phyloP scores from a whole-genome alignment of 2,113 vertebrate species.

The Peromyscus polionotus region DNA sequence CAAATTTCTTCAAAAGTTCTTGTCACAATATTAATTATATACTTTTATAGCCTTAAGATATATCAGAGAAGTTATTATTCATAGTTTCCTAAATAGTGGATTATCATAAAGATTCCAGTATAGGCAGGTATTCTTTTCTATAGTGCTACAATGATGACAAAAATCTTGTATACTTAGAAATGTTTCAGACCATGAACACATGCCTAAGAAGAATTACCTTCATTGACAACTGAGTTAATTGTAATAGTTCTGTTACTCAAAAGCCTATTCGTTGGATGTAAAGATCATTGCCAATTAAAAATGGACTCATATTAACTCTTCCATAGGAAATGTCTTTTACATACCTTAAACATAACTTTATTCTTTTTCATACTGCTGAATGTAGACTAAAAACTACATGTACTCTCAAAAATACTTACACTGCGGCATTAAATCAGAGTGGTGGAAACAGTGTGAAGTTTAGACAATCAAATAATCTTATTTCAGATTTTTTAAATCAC shows the following conservation, averaged over 20 bases:
- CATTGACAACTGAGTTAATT: conserved; percentile 71
- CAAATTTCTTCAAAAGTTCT: conserved; percentile 49
- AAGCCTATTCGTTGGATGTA: conserved; percentile 66
- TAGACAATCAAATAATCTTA: background rate
- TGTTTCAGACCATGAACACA: conserved; percentile 64
- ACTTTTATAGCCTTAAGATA: background rate
- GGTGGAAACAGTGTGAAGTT: background rate
- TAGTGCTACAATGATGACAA: conserved; percentile 44
- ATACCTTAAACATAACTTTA: conserved; percentile 2
- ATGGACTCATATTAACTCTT: conserved; percentile 48
- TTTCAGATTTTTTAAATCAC: conserved; percentile 45
- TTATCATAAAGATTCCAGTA: conserved; percentile 35
- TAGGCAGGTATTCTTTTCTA: background rate
- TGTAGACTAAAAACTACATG: background rate
- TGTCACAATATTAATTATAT: conserved; percentile 52
- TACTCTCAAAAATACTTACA: background rate
- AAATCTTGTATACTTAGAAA: conserved; percentile 64
- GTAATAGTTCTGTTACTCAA: conserved; percentile 59
- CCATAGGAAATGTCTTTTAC: conserved; percentile 30
- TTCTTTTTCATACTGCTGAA: conserved; percentile 52
- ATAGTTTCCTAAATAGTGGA: conserved; percentile 41
- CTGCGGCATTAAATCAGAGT: background rate
- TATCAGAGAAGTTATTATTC: conserved; percentile 36
- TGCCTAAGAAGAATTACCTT: conserved; percentile 62
- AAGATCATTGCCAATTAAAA: conserved; percentile 73